phyloP scores from a whole-genome alignment of 23 tunicate species.

The Oikopleura dioica region DNA sequence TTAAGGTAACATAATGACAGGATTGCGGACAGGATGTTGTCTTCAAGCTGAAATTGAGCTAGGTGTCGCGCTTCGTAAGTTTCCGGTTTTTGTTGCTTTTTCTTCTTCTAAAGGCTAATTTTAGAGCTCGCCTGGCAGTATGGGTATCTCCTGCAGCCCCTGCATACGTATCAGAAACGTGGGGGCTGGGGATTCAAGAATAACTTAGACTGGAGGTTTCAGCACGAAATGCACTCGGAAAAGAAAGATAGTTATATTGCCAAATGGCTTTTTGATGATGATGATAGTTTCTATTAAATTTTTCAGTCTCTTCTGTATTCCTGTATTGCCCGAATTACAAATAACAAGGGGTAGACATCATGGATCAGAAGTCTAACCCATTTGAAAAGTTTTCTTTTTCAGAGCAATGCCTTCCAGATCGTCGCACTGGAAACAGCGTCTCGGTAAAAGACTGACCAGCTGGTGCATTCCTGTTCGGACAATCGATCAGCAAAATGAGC shows the following conservation, averaged over 20 bases:
- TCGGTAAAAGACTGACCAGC: no score
- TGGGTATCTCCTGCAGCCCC: constrained; percentile 1
- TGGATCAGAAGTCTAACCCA: no score
- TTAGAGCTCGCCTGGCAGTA: background rate
- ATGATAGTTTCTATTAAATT: background rate
- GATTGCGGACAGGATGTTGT: background rate
- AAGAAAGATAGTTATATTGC: background rate
- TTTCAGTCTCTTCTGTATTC: background rate
- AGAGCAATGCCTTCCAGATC: no score
- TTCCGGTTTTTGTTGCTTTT: no score
- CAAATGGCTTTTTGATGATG: background rate
- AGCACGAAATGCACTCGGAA: background rate
- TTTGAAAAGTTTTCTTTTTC: no score
- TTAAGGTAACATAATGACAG: background rate
- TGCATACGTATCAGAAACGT: background rate
- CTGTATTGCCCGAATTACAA: background rate
- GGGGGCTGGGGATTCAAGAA: constrained; percentile 13
- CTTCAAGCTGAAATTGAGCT: background rate
- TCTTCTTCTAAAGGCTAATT: background rate
- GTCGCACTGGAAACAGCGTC: no score
- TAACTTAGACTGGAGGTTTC: background rate
- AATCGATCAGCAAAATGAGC: no score
- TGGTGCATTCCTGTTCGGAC: no score
- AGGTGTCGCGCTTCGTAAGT: background rate
- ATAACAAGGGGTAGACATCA: no score